Evolutionary conservation across 2,888 invertebrate species (phyloP), one percentile per base, ranked within the genome.

Genomic region (Plutella xylostella): DNA sequence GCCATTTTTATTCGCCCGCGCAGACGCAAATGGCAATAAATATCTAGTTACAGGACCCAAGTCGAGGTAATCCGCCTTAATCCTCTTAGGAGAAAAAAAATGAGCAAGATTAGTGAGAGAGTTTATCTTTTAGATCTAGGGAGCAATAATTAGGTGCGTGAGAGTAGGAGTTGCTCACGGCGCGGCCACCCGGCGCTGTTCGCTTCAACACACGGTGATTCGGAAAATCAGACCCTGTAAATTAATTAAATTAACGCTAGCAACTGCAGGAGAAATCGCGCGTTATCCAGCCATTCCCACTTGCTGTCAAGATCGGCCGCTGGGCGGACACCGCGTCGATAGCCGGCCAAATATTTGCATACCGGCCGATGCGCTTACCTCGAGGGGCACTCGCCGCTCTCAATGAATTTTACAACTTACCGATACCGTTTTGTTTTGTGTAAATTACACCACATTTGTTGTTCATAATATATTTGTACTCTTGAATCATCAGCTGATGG

Each of bases 111-210:
- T 20, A 33, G 33, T 20, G 33, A 15, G 35, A 19, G 31, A 15
- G 28, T 18, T 46, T 48, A 48, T 50, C 45, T 47, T 44, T 45
- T 53, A 51, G 54, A 52, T 53, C 52, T 46, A 48, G 44, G 46
- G 48, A 41, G 48, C 51, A 57, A 60, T 68, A 65, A 68, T 69
- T 68, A 64, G 63, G 58, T 58, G 61, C 57, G 58, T 61, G 57
- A 62, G 55, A 64, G 62, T 61, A 58, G 49, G 21, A 43, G 37
- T 15, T 25, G 21, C 34, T 22, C 17, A 34, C 35, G 21, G n/a
- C 20, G 38, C 31, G 46, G 46, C 46, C 46, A 42, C 34, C 42
- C 42, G 30, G 22, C 22, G 25, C 18, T 37, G 37, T 25, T 21
- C 4, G 15, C 14, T 15, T 4, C 14, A 34, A 34, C 15, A 19